These are phyloP conservation scores for Brachyopa scutellaris DNA, from an alignment of 2,888 invertebrate genomes.

Conservation along the genomic window DNA sequence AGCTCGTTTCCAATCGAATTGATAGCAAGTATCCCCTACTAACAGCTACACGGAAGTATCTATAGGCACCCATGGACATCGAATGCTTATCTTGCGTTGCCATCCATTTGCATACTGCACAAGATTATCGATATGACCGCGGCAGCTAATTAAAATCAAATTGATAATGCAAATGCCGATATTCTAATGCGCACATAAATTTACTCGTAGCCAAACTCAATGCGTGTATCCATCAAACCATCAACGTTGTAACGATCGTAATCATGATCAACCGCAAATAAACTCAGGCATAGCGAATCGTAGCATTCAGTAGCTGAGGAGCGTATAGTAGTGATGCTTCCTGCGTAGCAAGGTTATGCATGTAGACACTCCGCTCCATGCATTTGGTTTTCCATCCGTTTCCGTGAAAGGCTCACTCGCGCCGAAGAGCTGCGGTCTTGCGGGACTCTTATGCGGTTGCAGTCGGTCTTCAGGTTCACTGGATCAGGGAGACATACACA, in stretches of 20 bases:
- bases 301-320: not conserved
- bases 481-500: conserved; percentile 49
- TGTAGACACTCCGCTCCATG: no score
- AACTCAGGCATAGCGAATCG: conserved; percentile 2
- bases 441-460: conserved; percentile 47
- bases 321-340: not conserved
- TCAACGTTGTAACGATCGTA: not conserved
- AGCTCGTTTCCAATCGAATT: no score
- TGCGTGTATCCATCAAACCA: conserved; percentile 41
- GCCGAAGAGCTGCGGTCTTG: conserved; percentile 62
- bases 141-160: conserved; percentile 65
- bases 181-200: conserved; percentile 32
- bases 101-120: conserved; percentile 39
- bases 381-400: conserved; percentile 40
- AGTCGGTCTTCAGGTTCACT: conserved; percentile 65
- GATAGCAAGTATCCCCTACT: no score
- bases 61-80: not conserved
- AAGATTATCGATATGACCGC: conserved; percentile 64
- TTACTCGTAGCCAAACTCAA: conserved; percentile 1
- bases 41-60: conserved; percentile 64
- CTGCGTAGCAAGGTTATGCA: not conserved
- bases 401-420: conserved; percentile 32
- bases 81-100: conserved; percentile 45
- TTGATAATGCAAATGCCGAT: conserved; percentile 64
- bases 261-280: conserved; percentile 48